Evolutionary conservation across 2,797 vertebrate species (phyloP).

Genomic region (Phylloscopus collybita): DNA sequence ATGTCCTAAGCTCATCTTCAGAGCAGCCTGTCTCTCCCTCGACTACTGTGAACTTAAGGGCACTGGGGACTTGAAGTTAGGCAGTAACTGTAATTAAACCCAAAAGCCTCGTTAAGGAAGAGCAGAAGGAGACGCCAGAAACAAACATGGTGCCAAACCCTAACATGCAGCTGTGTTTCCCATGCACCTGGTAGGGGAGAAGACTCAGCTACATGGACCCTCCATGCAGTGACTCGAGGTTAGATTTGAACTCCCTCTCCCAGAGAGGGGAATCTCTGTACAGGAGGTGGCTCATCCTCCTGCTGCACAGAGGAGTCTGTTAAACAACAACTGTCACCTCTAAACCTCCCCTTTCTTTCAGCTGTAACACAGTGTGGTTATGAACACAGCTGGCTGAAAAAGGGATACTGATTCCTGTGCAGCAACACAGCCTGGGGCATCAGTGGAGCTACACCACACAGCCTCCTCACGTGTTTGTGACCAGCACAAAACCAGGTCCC

Average conservation of each 20-base stretch:
- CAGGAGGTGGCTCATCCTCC: neutral
- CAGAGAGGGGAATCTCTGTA: neutral
- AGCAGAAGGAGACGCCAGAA: neutral
- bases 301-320: neutral
- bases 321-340: neutral
- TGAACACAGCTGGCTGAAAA: neutral
- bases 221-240: fast-evolving
- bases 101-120: neutral
- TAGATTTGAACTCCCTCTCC: neutral
- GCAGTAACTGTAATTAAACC: conserved; percentile 27
- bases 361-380: neutral
- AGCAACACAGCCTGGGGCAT: neutral
- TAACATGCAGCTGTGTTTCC: neutral
- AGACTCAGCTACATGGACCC: neutral
- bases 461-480: neutral
- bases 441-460: neutral
- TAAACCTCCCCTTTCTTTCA: neutral
- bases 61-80: neutral
- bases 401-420: too few relatives aligned
- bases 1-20: neutral
- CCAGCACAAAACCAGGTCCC: neutral
- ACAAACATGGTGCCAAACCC: neutral
- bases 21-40: neutral
- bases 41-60: neutral
- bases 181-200: neutral